These are phyloP conservation scores for Phymastichus coffea DNA, from an alignment of 1,140 invertebrate species.

Conservation along the genomic window DNA sequence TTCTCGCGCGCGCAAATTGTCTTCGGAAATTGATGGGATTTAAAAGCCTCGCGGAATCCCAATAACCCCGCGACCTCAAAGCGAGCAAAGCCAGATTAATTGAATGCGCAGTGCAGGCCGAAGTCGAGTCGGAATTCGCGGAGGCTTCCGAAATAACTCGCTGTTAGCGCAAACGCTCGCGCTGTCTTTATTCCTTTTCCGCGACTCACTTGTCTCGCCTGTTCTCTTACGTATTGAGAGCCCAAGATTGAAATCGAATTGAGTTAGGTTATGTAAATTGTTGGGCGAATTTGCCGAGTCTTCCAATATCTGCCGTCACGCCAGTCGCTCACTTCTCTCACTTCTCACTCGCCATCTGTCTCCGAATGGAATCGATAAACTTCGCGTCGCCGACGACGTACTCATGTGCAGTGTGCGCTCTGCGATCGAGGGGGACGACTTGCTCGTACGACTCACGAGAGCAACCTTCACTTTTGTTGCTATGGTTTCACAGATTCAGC, in stretches of 20 bases:
- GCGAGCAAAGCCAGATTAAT: no score
- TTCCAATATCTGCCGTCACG: constrained; percentile 22
- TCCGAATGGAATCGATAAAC: constrained; percentile 29
- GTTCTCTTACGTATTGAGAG: constrained; percentile 18
- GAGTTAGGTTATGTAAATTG: constrained; percentile 38
- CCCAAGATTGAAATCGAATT: constrained; percentile 36
- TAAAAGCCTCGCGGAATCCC: no score
- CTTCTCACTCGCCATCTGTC: constrained; percentile 15
- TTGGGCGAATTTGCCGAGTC: constrained; percentile 28
- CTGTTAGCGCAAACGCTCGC: neutral
- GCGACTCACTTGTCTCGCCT: neutral
- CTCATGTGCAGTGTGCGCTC: neutral
- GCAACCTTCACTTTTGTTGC: no score
- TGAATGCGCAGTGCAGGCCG: no score
- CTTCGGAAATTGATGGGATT: no score
- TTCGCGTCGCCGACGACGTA: constrained; percentile 1
- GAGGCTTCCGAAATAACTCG: no score
- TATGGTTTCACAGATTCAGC: no score
- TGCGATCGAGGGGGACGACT: neutral
- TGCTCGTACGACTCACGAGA: no score
- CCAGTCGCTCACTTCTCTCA: neutral
- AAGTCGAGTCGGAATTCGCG: no score
- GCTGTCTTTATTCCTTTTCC: constrained; percentile 29
- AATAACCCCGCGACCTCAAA: no score
- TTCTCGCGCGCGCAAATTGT: no score